Base-by-base conservation (phyloP, 1,140 invertebrate species). In the Halictus rubicundus region DNA sequence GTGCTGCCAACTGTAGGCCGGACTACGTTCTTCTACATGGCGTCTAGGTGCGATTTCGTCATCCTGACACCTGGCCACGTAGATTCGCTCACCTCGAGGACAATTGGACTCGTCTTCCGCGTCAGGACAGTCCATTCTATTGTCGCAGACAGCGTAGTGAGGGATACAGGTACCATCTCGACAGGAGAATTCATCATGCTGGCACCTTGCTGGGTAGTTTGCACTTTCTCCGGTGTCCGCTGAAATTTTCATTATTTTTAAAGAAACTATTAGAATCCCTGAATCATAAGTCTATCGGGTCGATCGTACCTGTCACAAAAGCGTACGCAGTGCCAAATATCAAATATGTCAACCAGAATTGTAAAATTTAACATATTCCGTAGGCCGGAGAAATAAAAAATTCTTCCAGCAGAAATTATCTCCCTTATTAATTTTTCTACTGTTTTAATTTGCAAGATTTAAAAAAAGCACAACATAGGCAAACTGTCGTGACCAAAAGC, bases 91-190 rank as follows among this genome's bases (percentile, higher is more conserved):
- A 92, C 91, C 87, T 82, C 49, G 74, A 32, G 59, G 85, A 74
- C 92, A 93, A n/a, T 86, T 82, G 4, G 91, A 89, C 90, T 97
- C 96, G 92, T 98, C 98, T 4, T 96, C 96, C 3, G 94, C 94
- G 92, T 98, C 96, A 0, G 94, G 92, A 92, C 98, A 99, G 87
- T 99, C 96, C 7, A 88, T 49, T 0, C 93, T 92, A 1, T 95
- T 95, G 88, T 99, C 95, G 89, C 98, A 99, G 80, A 97, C 95
- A 46, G 94, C 89, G 1, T 92, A 85, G 0, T 92, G 74, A 0
- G 94, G 93, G 39, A 98, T 94, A 87, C 97, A 98, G 9, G 78
- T 85, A 8, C 93, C 94, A 25, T 93, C 93, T 81, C 95, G 94
- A 27, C 93, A 89, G 68, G 95, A 96, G 42, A 93, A 93, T 80